Base-by-base conservation (phyloP, 2,113 vertebrate genomes). In the Carollia perspicillata region DNA sequence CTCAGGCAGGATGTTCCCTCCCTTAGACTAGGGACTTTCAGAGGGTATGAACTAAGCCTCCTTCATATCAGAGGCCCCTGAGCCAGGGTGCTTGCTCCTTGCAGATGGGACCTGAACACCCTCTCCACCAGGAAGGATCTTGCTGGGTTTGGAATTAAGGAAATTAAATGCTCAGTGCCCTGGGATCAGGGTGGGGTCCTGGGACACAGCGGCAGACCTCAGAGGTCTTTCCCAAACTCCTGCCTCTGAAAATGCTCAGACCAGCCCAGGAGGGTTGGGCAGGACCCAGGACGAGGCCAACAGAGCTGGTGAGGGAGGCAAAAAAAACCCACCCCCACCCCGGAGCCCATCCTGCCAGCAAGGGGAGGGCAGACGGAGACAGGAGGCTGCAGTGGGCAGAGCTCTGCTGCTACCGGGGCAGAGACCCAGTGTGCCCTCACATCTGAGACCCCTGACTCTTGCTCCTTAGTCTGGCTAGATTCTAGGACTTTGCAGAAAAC, bases 161-260 rank as follows among this genome's bases (percentile, higher is more conserved):
- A 91, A 83, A 84, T 26, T 30, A 53, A 89, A 71, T 17, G 30
- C 20, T 20, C 81, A 51, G 42, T 26, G 30, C 60, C 63, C 93
- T 6, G 30, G 66, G 69, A 33, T 42, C 33, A 37, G 44, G 60
- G 33, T 11, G 13, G 51, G 89, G 35, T 18, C 58, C 60, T 35
- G 71, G 53, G 17, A 66, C 16, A 17, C 49, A 51, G 77, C 63
- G 49, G 58, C 23, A 65, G 55, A 51, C 14, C 53, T 55, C 68
- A 40, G 65, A 51, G 33, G 47, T 17, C 28, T 66, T 88, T 77
- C 44, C 42, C 79, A 75, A 40, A 23, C 20, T 14, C 69, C 44
- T 42, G 74, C 37, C 58, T 58, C 90, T 89, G 66, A 53, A 75
- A 60, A 65, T 18, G 83, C 58, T 35, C 74, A 63, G 40, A 47